These are phyloP conservation scores for Pseudobourletiella spinata DNA, from an alignment of 1,140 invertebrate species.

Conservation along the genomic window DNA sequence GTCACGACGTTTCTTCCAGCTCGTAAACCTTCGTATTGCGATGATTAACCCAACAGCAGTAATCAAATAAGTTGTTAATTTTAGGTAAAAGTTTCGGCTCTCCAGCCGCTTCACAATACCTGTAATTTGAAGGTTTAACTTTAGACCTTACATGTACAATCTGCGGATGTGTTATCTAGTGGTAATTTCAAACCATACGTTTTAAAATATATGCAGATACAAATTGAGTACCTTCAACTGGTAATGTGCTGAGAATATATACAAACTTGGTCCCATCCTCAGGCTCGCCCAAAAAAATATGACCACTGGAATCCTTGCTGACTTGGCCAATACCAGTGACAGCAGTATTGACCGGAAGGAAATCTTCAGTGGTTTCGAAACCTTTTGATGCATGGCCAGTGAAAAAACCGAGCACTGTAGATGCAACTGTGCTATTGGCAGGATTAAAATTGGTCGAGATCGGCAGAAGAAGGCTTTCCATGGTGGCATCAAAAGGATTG, in stretches of 20 bases:
- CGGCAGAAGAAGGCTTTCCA: conserved; percentile 22
- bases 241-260: conserved; percentile 28
- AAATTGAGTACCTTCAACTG: conserved; percentile 30
- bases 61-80: conserved; percentile 21
- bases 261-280: conserved; percentile 4
- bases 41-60: conserved; percentile 18
- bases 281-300: conserved; percentile 14
- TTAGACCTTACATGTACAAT: no score
- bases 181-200: no score
- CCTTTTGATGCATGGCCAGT: conserved; percentile 25
- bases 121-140: no score
- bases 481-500: conserved; percentile 23
- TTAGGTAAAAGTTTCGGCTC: conserved; percentile 20
- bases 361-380: conserved; percentile 30
- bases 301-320: conserved; percentile 11
- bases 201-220: neutral
- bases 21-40: conserved; percentile 14
- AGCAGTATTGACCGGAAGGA: conserved; percentile 28
- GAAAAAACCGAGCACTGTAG: conserved; percentile 32
- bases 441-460: conserved; percentile 32
- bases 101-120: conserved; percentile 28
- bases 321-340: conserved; percentile 32
- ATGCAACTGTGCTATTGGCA: conserved; percentile 22
- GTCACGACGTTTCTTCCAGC: conserved; percentile 19
- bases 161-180: no score